Evolutionary conservation across 2,797 vertebrate species (phyloP).

Genomic region (Clarias fuscus): DNA sequence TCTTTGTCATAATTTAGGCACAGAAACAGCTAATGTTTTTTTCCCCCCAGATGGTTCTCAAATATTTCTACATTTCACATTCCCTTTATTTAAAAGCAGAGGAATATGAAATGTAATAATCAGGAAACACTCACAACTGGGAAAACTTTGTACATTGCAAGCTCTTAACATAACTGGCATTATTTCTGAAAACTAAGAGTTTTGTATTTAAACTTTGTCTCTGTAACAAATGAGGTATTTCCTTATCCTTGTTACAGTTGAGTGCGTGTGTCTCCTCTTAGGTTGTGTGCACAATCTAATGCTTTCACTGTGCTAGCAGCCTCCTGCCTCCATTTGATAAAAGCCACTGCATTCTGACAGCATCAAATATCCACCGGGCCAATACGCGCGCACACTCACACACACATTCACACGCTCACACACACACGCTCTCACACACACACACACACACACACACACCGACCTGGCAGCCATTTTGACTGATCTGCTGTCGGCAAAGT

Average conservation of each 20-base stretch:
- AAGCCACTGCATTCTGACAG: conserved; percentile 56
- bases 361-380: conserved; percentile 55
- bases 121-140: background rate
- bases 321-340: conserved; percentile 48
- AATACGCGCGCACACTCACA: background rate
- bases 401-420: background rate
- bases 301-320: conserved; percentile 47
- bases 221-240: background rate
- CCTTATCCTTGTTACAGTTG: background rate
- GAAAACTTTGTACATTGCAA: background rate
- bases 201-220: background rate
- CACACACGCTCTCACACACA: background rate
- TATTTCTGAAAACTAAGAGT: background rate
- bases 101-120: background rate
- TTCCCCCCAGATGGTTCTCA: background rate
- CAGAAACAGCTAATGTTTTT: background rate
- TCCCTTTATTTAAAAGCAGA: background rate
- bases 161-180: background rate
- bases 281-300: conserved; percentile 37
- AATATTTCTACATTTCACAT: background rate
- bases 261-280: background rate
- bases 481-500: conserved; percentile 49
- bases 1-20: background rate
- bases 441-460: conserved; percentile 17
- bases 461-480: conserved; percentile 51